Base-by-base conservation (phyloP, 2,888 invertebrate genomes). In the Plebejus anna region DNA sequence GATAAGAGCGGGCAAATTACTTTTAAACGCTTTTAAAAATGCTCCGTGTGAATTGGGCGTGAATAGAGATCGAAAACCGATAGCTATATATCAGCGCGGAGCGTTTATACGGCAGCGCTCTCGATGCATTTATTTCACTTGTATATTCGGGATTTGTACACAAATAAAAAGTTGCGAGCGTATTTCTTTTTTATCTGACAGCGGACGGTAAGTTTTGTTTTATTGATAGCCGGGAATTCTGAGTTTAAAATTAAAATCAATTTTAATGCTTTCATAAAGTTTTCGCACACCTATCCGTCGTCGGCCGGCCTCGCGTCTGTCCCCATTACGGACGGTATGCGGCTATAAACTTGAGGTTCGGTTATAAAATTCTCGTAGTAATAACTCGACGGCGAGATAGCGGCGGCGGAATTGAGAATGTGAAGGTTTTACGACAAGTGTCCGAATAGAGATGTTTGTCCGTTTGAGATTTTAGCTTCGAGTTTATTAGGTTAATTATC, bases 61-160 rank as follows among this genome's bases (percentile, higher is more conserved):
- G 87, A 87, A 87, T 84, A 86, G 83, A 83, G 84, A 84, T 83
- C 81, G 82, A 87, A 87, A 89, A 88, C 84, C 85, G 82, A 82
- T 84, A 76, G 72, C 86, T 87, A 86, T 87, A 76, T 32, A 59
- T 59, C 59, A 72, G 71, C 57, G 59, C 57, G 32, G 42, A 59
- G 16, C 42, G 47, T 72, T 76, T 71, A 42, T 59, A 76, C 55
- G 55, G 36, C 32, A 9, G n/a, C 11, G 42, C 42, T 71, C 42
- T 42, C 42, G 42, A 42, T 71, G 71, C 71, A 71, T 71, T 71
- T 71, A 71, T 71, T 71, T 73, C 73, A 51, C 55, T 73, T 73
- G 47, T 51, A 51, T 55, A 73, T 73, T 72, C 42, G 72, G 22
- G 66, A 66, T 66, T 66, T 66, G 66, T 66, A 66, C 66, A 66